Conservation (phyloP, 1,140 invertebrate genomes). For the Neomicropteryx cornuta region DNA sequence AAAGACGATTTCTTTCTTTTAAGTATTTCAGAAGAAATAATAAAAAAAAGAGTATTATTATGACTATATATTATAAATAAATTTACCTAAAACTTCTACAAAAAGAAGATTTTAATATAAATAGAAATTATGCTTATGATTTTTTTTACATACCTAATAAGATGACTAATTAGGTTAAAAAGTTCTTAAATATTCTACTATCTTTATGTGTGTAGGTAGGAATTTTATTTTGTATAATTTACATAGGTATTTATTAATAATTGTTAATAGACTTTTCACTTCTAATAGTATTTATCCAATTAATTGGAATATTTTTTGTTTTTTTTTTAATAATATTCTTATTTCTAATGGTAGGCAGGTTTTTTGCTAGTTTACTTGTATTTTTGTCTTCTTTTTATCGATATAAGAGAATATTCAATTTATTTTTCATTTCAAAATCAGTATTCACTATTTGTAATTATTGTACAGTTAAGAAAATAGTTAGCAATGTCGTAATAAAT, state of each 20-base stretch:
- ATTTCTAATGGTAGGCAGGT: conserved; percentile 5
- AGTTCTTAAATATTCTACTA: background rate
- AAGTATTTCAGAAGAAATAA: too few species aligned
- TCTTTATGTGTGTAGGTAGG: background rate
- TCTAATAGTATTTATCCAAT: background rate
- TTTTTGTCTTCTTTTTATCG: background rate
- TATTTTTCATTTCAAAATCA: background rate
- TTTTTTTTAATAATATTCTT: conserved; percentile 29
- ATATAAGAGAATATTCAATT: background rate
- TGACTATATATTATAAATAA: too few species aligned
- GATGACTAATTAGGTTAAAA: too few species aligned
- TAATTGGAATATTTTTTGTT: too few species aligned
- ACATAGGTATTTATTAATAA: background rate
- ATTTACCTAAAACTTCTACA: too few species aligned
- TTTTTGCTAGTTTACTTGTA: conserved; percentile 4
- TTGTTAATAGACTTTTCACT: background rate
- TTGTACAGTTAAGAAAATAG: background rate
- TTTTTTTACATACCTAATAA: too few species aligned
- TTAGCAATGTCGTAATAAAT: too few species aligned
- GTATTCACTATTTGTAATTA: background rate
- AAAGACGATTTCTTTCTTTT: too few species aligned
- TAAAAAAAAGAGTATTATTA: too few species aligned
- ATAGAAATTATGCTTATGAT: too few species aligned
- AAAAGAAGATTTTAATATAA: too few species aligned
- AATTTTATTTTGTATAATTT: background rate